Evolutionary conservation across 2,888 invertebrate genomes (phyloP).

Genomic region (Napeogenes inachia): DNA sequence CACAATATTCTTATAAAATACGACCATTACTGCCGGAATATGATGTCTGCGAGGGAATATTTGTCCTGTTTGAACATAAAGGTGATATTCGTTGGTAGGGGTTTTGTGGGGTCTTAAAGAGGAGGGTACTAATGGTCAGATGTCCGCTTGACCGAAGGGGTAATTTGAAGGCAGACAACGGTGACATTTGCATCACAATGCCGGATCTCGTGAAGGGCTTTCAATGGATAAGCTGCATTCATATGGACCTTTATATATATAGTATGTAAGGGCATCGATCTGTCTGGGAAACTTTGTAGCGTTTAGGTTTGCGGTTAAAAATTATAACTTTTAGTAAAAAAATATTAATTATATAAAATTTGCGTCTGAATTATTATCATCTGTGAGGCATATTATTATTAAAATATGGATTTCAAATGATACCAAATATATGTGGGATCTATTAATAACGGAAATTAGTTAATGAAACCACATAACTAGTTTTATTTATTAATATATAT

Average conservation of each 20-base stretch:
- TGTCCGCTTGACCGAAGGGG: conserved; percentile 72
- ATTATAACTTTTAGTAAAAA: too few relatives aligned
- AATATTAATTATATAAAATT: too few relatives aligned
- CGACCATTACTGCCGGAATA: conserved; percentile 47
- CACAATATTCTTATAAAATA: conserved; percentile 71
- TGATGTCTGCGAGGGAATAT: conserved; percentile 36
- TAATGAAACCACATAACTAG: too few relatives aligned
- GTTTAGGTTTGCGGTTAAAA: not conserved
- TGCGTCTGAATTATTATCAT: too few relatives aligned
- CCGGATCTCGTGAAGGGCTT: conserved; percentile 58
- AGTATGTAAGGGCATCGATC: conserved; percentile 11
- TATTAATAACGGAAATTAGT: conserved; percentile 19
- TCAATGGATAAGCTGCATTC: conserved; percentile 58
- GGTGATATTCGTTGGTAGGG: conserved; percentile 43
- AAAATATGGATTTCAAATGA: conserved; percentile 39
- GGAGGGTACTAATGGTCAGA: conserved; percentile 71
- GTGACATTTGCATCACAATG: conserved; percentile 75
- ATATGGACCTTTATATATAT: conserved; percentile 13
- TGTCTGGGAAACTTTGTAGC: conserved; percentile 23
- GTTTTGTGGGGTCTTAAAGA: conserved; percentile 57
- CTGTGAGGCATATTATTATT: conserved; percentile 37
- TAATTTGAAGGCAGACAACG: conserved; percentile 76
- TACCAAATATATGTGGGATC: conserved; percentile 30
- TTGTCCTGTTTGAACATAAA: conserved; percentile 41
- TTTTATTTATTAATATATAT: too few relatives aligned